Evolutionary conservation across 1,140 invertebrate genomes (phyloP).

Genomic region (Macrobrachium rosenbergii): DNA sequence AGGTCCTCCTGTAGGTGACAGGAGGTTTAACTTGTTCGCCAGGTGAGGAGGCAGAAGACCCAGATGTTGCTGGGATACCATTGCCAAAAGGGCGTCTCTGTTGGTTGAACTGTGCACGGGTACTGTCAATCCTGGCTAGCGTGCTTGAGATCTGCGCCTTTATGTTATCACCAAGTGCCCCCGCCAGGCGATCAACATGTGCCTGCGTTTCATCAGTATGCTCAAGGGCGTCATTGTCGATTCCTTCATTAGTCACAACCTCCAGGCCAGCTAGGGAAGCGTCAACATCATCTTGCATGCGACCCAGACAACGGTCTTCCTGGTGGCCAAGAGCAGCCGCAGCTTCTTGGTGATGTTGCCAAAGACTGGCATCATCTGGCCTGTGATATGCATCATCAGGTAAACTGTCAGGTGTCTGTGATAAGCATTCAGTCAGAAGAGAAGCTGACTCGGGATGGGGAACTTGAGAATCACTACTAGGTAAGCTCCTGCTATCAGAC

Average conservation of each 20-base stretch:
- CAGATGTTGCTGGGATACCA: background rate
- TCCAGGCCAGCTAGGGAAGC: background rate
- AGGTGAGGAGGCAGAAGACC: background rate
- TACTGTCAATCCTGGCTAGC: constrained; percentile 1
- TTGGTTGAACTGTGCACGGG: constrained; percentile 6
- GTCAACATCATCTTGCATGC: background rate
- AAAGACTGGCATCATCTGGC: too few relatives aligned
- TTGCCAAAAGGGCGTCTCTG: background rate
- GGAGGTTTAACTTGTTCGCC: too few relatives aligned
- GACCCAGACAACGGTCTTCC: background rate
- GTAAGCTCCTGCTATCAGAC: too few relatives aligned
- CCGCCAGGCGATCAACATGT: background rate
- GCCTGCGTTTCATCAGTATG: constrained; percentile 7
- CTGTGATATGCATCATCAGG: too few relatives aligned
- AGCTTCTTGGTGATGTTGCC: too few relatives aligned
- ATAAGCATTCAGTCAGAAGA: too few relatives aligned
- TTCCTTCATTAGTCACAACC: too few relatives aligned
- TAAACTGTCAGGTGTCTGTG: too few relatives aligned
- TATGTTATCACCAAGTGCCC: constrained; percentile 15
- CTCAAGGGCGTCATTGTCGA: constrained; percentile 27
- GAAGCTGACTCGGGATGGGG: too few relatives aligned
- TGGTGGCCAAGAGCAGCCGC: background rate
- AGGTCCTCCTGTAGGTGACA: too few relatives aligned
- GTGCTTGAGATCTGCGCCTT: background rate
- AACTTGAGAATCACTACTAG: too few relatives aligned